Evolutionary conservation across 2,113 vertebrate species (phyloP).

Genomic region (Grallaria varia): DNA sequence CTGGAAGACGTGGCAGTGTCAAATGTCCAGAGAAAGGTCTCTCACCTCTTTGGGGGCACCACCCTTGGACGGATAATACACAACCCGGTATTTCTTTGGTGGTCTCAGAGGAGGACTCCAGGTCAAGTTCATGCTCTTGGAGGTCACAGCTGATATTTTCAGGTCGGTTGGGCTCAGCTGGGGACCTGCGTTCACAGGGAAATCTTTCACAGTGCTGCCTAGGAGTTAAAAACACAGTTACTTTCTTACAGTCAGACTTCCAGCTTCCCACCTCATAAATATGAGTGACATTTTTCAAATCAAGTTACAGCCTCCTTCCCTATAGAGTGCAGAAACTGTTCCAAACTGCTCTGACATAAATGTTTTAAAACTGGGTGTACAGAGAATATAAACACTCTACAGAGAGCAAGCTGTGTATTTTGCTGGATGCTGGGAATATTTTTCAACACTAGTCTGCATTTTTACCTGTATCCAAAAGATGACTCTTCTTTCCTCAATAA

Average conservation of each 20-base stretch:
- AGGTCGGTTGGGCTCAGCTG: slow-evolving; percentile 82
- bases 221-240: not conserved
- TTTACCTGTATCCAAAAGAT: not conserved
- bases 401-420: not conserved
- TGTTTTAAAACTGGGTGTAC: not conserved
- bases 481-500: not conserved
- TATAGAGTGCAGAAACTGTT: not conserved
- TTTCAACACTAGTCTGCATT: not conserved
- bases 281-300: not conserved
- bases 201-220: slow-evolving; percentile 33
- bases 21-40: not conserved
- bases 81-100: slow-evolving; percentile 82
- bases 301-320: not conserved
- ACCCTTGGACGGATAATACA: slow-evolving; percentile 84
- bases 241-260: not conserved
- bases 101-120: slow-evolving; percentile 77
- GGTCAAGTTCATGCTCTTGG: slow-evolving; percentile 82
- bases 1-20: not conserved
- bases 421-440: not conserved
- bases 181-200: slow-evolving; percentile 37
- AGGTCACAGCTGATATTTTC: slow-evolving; percentile 81
- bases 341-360: not conserved
- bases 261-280: not conserved
- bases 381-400: not conserved
- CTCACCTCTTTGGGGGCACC: slow-evolving; percentile 85